These are phyloP conservation scores for Tipula unca DNA, from an alignment of 2,888 invertebrate genomes.

Conservation along the genomic window DNA sequence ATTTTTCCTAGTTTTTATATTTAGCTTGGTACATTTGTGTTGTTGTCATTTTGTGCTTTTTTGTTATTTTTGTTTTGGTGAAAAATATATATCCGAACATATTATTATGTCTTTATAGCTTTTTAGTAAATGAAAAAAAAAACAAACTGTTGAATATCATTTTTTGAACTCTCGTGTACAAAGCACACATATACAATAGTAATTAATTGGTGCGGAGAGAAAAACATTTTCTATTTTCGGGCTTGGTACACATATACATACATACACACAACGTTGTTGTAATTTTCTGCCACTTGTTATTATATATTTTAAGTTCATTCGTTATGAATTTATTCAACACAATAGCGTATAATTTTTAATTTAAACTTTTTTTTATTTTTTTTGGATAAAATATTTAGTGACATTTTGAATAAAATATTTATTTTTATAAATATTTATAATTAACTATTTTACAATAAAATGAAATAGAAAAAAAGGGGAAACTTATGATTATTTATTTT, in stretches of 20 bases:
- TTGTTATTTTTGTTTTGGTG: neutral
- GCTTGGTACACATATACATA: too few relatives aligned
- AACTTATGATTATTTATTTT: neutral
- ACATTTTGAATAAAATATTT: constrained; percentile 14
- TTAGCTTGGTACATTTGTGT: neutral
- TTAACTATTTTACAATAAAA: neutral
- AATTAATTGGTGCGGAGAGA: neutral
- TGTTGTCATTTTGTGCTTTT: neutral
- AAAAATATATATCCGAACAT: neutral
- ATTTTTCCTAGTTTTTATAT: neutral
- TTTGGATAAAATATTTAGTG: neutral
- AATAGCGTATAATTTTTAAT: neutral
- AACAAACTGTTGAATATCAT: constrained; percentile 8
- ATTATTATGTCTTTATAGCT: constrained; percentile 14
- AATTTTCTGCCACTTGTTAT: neutral
- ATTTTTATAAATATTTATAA: neutral
- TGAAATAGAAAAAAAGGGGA: neutral
- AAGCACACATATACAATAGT: neutral
- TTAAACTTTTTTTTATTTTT: too few relatives aligned
- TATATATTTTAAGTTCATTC: neutral
- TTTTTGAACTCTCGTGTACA: neutral
- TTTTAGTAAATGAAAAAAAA: neutral
- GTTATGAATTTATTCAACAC: neutral
- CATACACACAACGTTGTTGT: too few relatives aligned
- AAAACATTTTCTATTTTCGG: neutral